Evolutionary conservation across 2,888 invertebrate species (phyloP).

Genomic region (Chesias legatella): DNA sequence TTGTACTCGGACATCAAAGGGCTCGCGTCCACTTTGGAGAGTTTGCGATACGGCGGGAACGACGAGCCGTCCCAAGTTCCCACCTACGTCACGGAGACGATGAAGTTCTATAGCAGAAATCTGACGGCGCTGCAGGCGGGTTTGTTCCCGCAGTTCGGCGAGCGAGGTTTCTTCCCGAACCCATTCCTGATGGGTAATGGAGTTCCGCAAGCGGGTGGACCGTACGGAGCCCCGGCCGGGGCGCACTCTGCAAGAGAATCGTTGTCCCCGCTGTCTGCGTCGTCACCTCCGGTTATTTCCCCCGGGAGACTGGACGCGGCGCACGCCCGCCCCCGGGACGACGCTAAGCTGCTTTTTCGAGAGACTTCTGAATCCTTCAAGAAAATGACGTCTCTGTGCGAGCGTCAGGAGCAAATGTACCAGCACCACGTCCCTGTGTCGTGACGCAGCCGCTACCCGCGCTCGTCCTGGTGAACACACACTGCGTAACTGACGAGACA

Average conservation of each 20-base stretch:
- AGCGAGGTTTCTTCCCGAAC: constrained; percentile 66
- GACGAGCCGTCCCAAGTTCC: constrained; percentile 69
- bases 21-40: constrained; percentile 81
- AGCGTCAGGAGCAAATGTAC: constrained; percentile 76
- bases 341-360: constrained; percentile 77
- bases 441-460: constrained; percentile 69
- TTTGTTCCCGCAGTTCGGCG: constrained; percentile 64
- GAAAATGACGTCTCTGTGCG: constrained; percentile 77
- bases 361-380: constrained; percentile 75
- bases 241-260: constrained; percentile 68
- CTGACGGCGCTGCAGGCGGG: constrained; percentile 67
- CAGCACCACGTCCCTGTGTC: constrained; percentile 79
- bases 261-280: constrained; percentile 70
- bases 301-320: constrained; percentile 71
- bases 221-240: constrained; percentile 64
- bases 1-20: constrained; percentile 88
- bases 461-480: constrained; percentile 67
- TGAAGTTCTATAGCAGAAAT: constrained; percentile 75
- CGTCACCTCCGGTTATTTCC: constrained; percentile 72
- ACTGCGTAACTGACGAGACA: constrained; percentile 46
- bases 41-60: constrained; percentile 78
- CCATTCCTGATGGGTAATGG: constrained; percentile 71
- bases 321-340: constrained; percentile 65
- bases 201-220: constrained; percentile 55
- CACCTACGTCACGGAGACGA: constrained; percentile 71